These are phyloP conservation scores for Drosophila hydei DNA, from an alignment of 1,140 invertebrate genomes.

Conservation along the genomic window DNA sequence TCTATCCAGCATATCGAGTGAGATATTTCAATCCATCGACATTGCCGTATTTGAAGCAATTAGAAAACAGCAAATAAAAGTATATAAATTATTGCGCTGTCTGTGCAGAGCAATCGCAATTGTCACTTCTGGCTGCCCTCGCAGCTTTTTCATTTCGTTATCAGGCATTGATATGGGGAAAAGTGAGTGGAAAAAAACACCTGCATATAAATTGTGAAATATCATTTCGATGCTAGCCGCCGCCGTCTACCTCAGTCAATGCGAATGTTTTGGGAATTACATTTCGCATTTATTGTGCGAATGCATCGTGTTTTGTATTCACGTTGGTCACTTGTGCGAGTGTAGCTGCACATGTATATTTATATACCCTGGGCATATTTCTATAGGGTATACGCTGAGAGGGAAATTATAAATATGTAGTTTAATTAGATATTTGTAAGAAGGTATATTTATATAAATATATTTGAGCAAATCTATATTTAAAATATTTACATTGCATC, in stretches of 20 bases:
- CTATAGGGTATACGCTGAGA: too few relatives aligned
- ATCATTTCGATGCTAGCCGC: conserved; percentile 21
- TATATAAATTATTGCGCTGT: conserved; percentile 37
- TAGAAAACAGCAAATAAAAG: conserved; percentile 28
- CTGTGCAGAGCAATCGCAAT: conserved; percentile 7
- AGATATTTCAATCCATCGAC: not conserved
- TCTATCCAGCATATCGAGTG: too few relatives aligned
- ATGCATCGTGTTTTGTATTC: conserved; percentile 30
- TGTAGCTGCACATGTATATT: not conserved
- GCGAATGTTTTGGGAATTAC: conserved; percentile 35
- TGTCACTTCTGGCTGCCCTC: not conserved
- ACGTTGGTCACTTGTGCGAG: conserved; percentile 2
- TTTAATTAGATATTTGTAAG: too few relatives aligned
- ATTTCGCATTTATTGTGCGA: conserved; percentile 33
- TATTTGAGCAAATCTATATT: not conserved
- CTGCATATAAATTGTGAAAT: conserved; percentile 34
- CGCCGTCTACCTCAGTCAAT: not conserved
- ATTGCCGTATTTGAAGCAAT: conserved; percentile 11
- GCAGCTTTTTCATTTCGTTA: conserved; percentile 4
- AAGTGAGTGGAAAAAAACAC: conserved; percentile 4
- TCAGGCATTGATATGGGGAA: conserved; percentile 12
- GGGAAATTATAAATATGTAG: too few relatives aligned
- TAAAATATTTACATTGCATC: not conserved
- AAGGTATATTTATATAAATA: not conserved
- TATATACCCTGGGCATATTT: conserved; percentile 1